phyloP scores from a whole-genome alignment of 2,113 vertebrate species.

The Solea senegalensis region DNA sequence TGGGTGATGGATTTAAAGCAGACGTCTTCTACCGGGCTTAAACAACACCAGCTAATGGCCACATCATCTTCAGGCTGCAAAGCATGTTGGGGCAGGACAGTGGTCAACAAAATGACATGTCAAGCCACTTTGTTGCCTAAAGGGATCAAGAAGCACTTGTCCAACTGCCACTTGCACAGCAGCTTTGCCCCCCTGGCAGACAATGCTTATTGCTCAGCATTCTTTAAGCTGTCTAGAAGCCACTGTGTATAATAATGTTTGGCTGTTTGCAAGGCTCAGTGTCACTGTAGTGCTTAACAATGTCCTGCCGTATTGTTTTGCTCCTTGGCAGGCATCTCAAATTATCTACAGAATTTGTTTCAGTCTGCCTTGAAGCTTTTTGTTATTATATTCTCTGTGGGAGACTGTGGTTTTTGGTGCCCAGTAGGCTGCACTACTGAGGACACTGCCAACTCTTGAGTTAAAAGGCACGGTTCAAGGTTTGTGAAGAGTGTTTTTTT shows the following conservation, averaged over 20 bases:
- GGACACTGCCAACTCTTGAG: background rate
- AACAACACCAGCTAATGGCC: conserved; percentile 32
- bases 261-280: conserved; percentile 34
- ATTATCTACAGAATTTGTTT: conserved; percentile 29
- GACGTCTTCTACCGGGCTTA: conserved; percentile 22
- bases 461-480: background rate
- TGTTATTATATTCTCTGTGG: conserved; percentile 28
- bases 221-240: conserved; percentile 46
- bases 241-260: conserved; percentile 30
- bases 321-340: conserved; percentile 30
- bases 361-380: conserved; percentile 21
- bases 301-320: conserved; percentile 32
- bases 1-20: background rate
- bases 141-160: conserved; percentile 39
- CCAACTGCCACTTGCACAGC: conserved; percentile 28
- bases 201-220: conserved; percentile 32
- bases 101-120: conserved; percentile 46
- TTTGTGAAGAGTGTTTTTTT: background rate
- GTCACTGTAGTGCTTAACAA: conserved; percentile 23
- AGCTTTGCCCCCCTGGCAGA: conserved; percentile 44
- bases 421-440: background rate
- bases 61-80: conserved; percentile 40
- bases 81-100: conserved; percentile 44
- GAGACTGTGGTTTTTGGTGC: conserved; percentile 8
- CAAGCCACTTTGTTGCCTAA: conserved; percentile 42